These are phyloP conservation scores for Iselma pallidipennis DNA, from an alignment of 2,888 invertebrate genomes.

Conservation along the genomic window DNA sequence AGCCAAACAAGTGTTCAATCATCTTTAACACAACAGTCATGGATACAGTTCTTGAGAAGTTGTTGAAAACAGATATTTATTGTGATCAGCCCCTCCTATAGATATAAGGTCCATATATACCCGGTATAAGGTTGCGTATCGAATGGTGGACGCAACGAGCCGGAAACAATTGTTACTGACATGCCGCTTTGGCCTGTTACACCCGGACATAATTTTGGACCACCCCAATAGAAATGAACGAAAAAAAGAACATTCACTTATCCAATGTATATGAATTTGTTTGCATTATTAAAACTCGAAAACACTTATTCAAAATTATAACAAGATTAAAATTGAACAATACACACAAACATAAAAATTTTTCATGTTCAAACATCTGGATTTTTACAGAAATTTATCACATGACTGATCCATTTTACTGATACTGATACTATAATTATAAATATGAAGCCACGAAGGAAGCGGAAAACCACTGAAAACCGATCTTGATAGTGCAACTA, in stretches of 20 bases:
- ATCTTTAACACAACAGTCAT: constrained; percentile 22
- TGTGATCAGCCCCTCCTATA: constrained; percentile 34
- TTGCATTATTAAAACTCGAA: background rate
- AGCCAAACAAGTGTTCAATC: constrained; percentile 19
- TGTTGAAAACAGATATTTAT: constrained; percentile 33
- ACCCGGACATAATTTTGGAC: constrained; percentile 35
- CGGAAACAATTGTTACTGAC: constrained; percentile 35
- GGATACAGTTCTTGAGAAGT: constrained; percentile 24
- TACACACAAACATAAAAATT: background rate
- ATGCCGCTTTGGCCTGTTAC: constrained; percentile 36
- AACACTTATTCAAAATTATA: too few relatives aligned
- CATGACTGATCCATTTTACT: background rate
- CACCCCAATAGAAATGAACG: constrained; percentile 34
- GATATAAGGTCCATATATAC: too few relatives aligned
- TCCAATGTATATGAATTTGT: background rate
- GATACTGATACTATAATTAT: background rate
- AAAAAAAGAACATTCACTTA: background rate
- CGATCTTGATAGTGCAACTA: constrained; percentile 27
- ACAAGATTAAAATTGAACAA: background rate
- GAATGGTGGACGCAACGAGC: constrained; percentile 28
- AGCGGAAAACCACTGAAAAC: constrained; percentile 51
- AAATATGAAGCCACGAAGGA: constrained; percentile 30
- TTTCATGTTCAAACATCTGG: background rate
- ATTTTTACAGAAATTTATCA: background rate
- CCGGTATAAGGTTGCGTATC: constrained; percentile 37